phyloP scores from a whole-genome alignment of 1,140 invertebrate species.

The Ericerus pela region DNA sequence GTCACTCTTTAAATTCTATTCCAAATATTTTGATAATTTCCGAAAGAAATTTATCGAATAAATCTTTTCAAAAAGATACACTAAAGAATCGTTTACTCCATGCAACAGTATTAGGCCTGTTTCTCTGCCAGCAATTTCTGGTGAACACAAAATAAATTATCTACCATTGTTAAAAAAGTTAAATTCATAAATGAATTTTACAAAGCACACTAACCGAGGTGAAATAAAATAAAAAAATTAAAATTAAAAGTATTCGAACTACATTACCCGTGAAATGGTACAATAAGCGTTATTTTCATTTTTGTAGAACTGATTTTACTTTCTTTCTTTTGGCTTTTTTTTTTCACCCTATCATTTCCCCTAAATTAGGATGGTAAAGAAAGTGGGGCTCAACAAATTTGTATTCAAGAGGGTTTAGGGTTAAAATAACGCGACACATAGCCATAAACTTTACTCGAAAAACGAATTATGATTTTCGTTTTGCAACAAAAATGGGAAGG shows the following conservation, averaged over 20 bases:
- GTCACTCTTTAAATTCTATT: too few relatives aligned
- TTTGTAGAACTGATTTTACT: background rate
- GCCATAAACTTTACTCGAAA: conserved; percentile 5
- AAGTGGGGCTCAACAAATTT: conserved; percentile 1
- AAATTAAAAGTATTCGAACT: conserved; percentile 2
- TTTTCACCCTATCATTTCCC: too few relatives aligned
- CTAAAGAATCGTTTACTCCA: too few relatives aligned
- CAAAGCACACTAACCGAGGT: background rate
- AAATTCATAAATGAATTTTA: too few relatives aligned
- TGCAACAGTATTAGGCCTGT: too few relatives aligned
- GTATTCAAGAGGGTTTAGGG: conserved; percentile 11
- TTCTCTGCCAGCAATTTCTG: too few relatives aligned
- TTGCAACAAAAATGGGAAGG: background rate
- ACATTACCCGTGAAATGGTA: conserved; percentile 11
- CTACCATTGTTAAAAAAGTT: too few relatives aligned
- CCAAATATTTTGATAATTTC: too few relatives aligned
- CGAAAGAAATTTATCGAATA: too few relatives aligned
- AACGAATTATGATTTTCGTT: conserved; percentile 8
- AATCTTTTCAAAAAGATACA: too few relatives aligned
- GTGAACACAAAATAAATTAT: too few relatives aligned
- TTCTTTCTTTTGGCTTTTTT: background rate
- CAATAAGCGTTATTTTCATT: conserved; percentile 12
- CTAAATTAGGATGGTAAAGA: background rate
- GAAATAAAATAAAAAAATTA: background rate
- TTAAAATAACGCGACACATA: conserved; percentile 11